Evolutionary conservation across 2,113 vertebrate species (phyloP).

Genomic region (Leptodactylus fuscus): DNA sequence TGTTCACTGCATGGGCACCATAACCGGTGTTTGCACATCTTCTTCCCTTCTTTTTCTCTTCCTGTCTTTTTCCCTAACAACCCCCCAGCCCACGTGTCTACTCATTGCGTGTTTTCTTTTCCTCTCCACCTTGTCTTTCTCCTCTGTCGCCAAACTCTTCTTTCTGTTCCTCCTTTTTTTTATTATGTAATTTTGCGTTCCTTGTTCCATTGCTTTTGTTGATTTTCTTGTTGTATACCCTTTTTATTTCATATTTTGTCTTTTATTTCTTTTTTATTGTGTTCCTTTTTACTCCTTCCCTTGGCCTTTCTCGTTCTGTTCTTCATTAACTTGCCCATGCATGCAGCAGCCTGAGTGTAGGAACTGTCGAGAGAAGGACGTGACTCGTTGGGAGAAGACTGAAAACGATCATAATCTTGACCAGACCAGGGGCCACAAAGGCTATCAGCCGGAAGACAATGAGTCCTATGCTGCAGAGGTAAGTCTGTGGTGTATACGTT

Average conservation of each 20-base stretch:
- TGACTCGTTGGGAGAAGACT: constrained; percentile 67
- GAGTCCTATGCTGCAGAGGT: constrained; percentile 83
- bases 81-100: constrained; percentile 80
- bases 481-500: constrained; percentile 8
- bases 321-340: constrained; percentile 91
- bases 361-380: constrained; percentile 77
- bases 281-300: constrained; percentile 53
- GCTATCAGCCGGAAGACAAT: constrained; percentile 76
- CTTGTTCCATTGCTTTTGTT: constrained; percentile 76
- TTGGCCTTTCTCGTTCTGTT: constrained; percentile 74
- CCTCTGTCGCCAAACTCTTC: constrained; percentile 85
- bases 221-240: constrained; percentile 66
- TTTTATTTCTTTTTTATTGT: constrained; percentile 61
- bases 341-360: constrained; percentile 94
- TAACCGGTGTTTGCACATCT: constrained; percentile 80
- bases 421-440: constrained; percentile 75
- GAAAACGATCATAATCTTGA: constrained; percentile 75
- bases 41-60: constrained; percentile 73
- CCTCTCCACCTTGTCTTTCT: constrained; percentile 82
- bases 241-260: constrained; percentile 72
- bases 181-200: constrained; percentile 85
- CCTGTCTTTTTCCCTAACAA: constrained; percentile 70
- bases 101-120: constrained; percentile 85
- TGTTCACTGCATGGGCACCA: constrained; percentile 83
- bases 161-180: constrained; percentile 91